Conservation (phyloP, 2,113 vertebrate species). For the Callospermophilus lateralis region DNA sequence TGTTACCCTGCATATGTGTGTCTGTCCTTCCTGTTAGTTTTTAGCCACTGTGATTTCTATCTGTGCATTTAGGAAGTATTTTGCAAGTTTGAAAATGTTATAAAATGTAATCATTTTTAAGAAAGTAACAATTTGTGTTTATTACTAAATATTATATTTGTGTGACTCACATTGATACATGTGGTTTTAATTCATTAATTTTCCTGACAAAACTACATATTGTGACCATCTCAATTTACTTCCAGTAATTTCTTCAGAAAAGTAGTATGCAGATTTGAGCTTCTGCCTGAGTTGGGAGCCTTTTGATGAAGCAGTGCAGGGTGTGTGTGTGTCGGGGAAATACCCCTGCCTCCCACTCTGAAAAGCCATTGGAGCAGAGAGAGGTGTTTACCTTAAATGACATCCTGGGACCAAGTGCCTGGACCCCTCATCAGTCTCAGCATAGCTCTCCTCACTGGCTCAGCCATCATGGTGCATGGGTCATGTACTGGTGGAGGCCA, state of each 20-base stretch:
- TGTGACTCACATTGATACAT: neutral
- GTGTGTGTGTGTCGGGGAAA: too few species aligned
- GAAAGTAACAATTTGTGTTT: neutral
- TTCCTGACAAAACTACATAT: neutral
- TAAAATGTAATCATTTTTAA: too few species aligned
- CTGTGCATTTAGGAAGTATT: neutral
- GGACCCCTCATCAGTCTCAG: too few species aligned
- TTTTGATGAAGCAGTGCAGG: neutral
- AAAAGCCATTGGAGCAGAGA: neutral
- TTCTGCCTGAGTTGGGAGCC: too few species aligned
- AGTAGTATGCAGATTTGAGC: too few species aligned
- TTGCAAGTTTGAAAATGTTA: neutral
- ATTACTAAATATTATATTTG: neutral
- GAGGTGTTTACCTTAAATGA: neutral
- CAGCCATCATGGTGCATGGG: neutral
- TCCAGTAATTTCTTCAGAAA: neutral
- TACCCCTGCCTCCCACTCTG: neutral
- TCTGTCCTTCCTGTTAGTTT: neutral
- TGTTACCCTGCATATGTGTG: neutral
- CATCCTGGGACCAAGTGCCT: neutral
- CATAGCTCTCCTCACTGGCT: too few species aligned
- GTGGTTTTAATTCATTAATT: neutral
- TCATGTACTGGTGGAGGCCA: too few species aligned
- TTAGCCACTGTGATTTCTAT: too few species aligned
- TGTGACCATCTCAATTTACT: neutral